Evolutionary conservation across 2,888 invertebrate genomes (phyloP), one percentile per base, ranked within the genome.

Genomic region (Crepidodera aurea): DNA sequence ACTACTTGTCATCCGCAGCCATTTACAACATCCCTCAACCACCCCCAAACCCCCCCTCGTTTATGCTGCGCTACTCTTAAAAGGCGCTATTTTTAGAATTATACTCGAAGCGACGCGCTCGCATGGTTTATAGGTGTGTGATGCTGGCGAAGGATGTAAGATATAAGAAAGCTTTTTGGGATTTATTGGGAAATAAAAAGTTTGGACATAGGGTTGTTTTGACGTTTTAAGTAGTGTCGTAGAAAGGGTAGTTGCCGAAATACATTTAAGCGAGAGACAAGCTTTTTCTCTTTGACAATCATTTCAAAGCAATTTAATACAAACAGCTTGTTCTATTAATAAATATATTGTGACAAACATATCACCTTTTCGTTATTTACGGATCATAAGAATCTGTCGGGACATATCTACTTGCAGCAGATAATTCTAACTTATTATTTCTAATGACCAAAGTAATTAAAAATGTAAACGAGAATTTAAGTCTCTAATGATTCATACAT

Each of bases 1-100:
- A 73, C 75, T 71, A 76, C 77, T 75, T 77, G 75, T 77, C 75
- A 77, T 75, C 72, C 72, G 71, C 64, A 66, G 69, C 71, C 72
- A 71, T 74, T 75, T 74, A 75, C 75, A 73, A 71, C 72, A 69
- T 64, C 68, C 69, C 65, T 70, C 54, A n/a, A 5, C 16, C 37
- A 10, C 53, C 44, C 53, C 40, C 8, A 19, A n/a, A n/a, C n/a
- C 12, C 42, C 54, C 71, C 65, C 65, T 67, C 69, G 67, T 68
- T 50, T 16, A 10, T 51, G 56, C 18, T 48, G 61, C 57, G 54
- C 48, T 55, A 57, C 51, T 69, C 68, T 64, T 60, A 60, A 72
- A 73, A 73, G 73, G 73, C 75, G 69, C 73, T 75, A 73, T 74
- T 75, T 75, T 75, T 74, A 72, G 74, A 71, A 68, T 65, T 65